These are phyloP conservation scores for Yponomeuta cagnagella DNA, from an alignment of 2,888 invertebrate genomes.

Conservation along the genomic window DNA sequence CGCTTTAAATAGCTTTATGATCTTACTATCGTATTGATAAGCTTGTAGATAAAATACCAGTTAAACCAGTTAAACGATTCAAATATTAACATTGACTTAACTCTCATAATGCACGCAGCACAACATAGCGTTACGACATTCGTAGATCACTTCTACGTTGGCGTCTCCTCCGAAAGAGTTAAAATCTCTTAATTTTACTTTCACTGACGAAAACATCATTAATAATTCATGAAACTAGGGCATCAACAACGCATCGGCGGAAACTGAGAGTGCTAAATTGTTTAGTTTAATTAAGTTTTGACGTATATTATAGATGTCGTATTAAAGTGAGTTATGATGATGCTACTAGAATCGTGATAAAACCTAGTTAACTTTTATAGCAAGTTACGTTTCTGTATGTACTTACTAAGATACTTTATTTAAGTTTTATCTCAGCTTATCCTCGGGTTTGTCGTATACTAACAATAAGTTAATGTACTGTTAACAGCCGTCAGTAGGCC, in stretches of 20 bases:
- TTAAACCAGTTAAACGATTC: not conserved
- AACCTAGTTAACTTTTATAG: not conserved
- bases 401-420: no score
- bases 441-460: no score
- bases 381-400: not conserved
- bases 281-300: not conserved
- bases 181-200: not conserved
- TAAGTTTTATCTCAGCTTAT: no score
- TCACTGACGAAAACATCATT: not conserved
- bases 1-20: no score
- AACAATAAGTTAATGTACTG: no score
- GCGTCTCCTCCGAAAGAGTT: not conserved
- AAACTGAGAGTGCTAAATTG: not conserved
- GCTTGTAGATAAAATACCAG: no score
- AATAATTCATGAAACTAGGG: not conserved
- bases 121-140: not conserved
- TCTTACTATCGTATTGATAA: no score
- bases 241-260: conserved; percentile 2
- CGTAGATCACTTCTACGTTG: not conserved
- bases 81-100: not conserved
- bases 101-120: not conserved
- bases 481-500: no score
- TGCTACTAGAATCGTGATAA: not conserved
- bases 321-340: not conserved
- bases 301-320: not conserved